Evolutionary conservation across 2,888 invertebrate genomes (phyloP).

Genomic region (Brachylomia viminalis): DNA sequence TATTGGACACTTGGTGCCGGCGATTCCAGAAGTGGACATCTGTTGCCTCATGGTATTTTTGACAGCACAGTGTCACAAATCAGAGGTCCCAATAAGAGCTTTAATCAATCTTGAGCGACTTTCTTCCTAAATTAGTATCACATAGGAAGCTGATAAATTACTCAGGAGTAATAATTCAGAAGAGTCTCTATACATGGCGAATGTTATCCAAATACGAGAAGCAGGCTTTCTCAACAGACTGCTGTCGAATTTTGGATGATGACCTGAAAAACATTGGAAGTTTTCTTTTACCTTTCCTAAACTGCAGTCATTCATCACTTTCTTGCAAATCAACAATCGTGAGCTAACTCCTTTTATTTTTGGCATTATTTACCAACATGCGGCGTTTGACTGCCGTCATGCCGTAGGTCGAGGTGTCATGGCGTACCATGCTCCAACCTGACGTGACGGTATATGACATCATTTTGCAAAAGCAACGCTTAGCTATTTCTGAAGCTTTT

Average conservation of each 20-base stretch:
- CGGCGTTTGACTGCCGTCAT: conserved; percentile 27
- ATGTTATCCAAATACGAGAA: background rate
- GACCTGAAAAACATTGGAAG: too few relatives aligned
- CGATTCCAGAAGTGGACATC: background rate
- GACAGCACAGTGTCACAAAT: background rate
- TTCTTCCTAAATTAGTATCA: background rate
- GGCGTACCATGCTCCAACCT: conserved; percentile 52
- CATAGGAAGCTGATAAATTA: background rate
- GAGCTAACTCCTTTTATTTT: background rate
- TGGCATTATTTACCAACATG: conserved; percentile 53
- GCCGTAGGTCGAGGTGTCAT: conserved; percentile 36
- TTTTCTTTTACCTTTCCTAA: background rate
- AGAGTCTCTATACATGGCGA: background rate
- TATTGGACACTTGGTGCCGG: background rate
- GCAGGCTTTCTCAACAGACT: background rate
- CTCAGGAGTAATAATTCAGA: background rate
- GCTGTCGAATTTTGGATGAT: background rate
- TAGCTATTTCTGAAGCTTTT: conserved; percentile 11
- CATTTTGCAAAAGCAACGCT: conserved; percentile 27
- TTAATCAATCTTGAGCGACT: background rate
- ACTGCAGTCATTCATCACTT: background rate
- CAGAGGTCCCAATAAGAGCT: too few relatives aligned
- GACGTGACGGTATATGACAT: conserved; percentile 42
- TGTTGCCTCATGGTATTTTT: background rate
- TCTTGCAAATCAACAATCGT: background rate